Evolutionary conservation across 2,113 vertebrate species (phyloP), one percentile per base, ranked within the genome.

Genomic region (Lagopus leucura): DNA sequence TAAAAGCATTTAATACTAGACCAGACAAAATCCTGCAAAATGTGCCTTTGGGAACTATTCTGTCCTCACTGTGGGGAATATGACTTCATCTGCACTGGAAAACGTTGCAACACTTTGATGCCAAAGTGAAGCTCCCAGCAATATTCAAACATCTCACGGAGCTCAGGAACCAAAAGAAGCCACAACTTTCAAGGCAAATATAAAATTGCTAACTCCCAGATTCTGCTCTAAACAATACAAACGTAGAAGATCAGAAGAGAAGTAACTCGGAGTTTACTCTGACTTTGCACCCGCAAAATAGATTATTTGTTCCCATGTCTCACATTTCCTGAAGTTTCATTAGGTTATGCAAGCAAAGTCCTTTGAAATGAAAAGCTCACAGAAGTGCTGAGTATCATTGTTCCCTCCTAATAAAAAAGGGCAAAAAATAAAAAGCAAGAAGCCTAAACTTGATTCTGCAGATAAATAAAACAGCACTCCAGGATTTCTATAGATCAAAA

Each of bases 401-500:
- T 82, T 95, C 73, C 79, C 66, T 72, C 88, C 70, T 65, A 91
- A 71, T 72, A 94, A 79, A 92, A 71, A 54, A 71, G 28, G 18
- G 19, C 24, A 18, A 5, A 42, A 27, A 66, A 87, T 88, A 27
- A 63, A 87, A 89, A 42, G 40, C 67, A 86, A 55, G 69, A 88
- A 69, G 43, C 48, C 52, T 78, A 61, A 92, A 88, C 58, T 90
- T 93, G 54, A 87, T 78, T 75, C 70, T 66, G 54, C 34, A 82
- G 63, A 92, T 75, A 94, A 86, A 93, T 84, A 86, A 90, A 94
- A 88, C 75, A 90, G 82, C 72, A 90, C 72, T 78, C 79, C 0
- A 0, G 80, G 90, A 90, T 58, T 88, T 86, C 72, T 78, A 87
- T n/a, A 93, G 88, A 95, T 91, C 85, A 94, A 96, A 96, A 95